These are phyloP conservation scores for Cheilosia soror DNA, from an alignment of 2,888 invertebrate genomes.

Conservation along the genomic window DNA sequence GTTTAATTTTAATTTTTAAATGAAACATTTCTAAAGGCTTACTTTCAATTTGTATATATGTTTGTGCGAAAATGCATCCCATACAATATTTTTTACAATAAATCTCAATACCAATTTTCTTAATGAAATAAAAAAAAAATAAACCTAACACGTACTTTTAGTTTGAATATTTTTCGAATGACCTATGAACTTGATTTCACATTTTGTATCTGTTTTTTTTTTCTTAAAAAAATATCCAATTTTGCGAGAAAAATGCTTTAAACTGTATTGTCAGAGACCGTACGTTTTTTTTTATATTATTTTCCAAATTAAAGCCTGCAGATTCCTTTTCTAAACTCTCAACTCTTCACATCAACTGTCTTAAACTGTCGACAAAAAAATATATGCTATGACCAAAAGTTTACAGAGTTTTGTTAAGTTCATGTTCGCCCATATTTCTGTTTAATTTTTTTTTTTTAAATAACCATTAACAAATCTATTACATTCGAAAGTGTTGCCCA, in stretches of 20 bases:
- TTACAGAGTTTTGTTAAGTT: constrained; percentile 9
- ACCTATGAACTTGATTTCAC: constrained; percentile 64
- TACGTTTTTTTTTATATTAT: constrained; percentile 29
- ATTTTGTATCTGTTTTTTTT: constrained; percentile 44
- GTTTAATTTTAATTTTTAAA: constrained; percentile 37
- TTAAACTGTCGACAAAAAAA: constrained; percentile 48
- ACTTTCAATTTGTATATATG: constrained; percentile 81
- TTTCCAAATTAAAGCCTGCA: constrained; percentile 64
- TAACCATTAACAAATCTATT: neutral
- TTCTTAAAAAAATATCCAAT: constrained; percentile 31
- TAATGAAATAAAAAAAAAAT: constrained; percentile 38
- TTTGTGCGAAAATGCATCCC: constrained; percentile 82
- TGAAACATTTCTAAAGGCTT: constrained; percentile 78
- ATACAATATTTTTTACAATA: constrained; percentile 54
- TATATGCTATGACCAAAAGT: constrained; percentile 38
- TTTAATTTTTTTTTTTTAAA: constrained; percentile 20
- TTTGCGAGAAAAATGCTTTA: constrained; percentile 55
- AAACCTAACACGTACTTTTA: constrained; percentile 52
- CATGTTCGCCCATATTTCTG: constrained; percentile 16
- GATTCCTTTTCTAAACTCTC: constrained; percentile 62
- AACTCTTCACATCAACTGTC: constrained; percentile 57
- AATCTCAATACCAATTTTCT: constrained; percentile 54
- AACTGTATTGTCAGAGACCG: constrained; percentile 61
- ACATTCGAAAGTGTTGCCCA: constrained; percentile 28
- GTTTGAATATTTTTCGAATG: constrained; percentile 65